A percentile compares a stretch with the other conserved stretches of the same genome.
Evolutionary conservation across 2,888 invertebrate species (phyloP).

Genomic region (Thysanoteuthis rhombus): DNA sequence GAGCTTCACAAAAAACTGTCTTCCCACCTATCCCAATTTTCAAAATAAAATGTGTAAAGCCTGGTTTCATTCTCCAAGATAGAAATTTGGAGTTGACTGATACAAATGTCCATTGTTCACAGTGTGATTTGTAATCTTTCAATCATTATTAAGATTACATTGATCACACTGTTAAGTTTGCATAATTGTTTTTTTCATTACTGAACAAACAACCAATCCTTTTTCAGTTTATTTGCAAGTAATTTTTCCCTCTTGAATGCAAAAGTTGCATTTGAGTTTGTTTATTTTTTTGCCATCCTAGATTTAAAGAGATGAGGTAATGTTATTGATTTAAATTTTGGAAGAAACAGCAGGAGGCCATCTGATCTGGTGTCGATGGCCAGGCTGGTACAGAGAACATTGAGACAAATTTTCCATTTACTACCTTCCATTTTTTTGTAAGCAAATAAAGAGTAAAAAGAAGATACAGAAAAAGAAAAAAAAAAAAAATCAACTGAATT

Average conservation of each 20-base stretch:
- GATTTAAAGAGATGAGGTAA: background rate
- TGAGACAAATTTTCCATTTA: background rate
- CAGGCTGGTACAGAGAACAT: background rate
- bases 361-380: background rate
- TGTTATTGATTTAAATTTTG: background rate
- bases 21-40: background rate
- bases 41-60: background rate
- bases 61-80: background rate
- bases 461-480: background rate
- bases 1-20: background rate
- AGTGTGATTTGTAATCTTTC: background rate
- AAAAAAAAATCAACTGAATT: background rate
- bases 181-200: background rate
- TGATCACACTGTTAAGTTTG: background rate
- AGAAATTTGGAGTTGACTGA: background rate
- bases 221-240: background rate
- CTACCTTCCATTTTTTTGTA: accelerated
- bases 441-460: background rate
- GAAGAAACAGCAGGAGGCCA: background rate
- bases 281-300: background rate
- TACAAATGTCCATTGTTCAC: background rate
- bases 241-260: background rate
- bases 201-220: background rate
- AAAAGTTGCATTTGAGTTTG: background rate
- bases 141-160: background rate